Evolutionary conservation across 2,113 vertebrate genomes (phyloP).

Genomic region (Nothocercus nigrocapillus): DNA sequence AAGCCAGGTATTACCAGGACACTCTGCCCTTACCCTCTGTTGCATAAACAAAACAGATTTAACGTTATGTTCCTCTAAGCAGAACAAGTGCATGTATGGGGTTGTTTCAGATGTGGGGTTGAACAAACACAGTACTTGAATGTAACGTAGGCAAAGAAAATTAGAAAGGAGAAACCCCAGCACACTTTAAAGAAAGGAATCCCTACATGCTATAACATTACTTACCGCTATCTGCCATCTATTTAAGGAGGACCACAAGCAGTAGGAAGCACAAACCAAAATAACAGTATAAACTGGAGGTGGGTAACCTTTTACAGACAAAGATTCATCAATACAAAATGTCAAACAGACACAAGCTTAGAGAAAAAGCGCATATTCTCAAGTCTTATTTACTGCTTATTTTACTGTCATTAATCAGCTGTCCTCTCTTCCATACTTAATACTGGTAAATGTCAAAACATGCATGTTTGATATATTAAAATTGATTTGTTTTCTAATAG

Average conservation of each 20-base stretch:
- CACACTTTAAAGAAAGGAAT: not conserved
- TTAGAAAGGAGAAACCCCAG: not conserved
- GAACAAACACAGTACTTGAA: not conserved
- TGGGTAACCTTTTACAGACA: not conserved
- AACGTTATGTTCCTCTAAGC: not conserved
- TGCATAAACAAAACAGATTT: not conserved
- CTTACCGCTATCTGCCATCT: not conserved
- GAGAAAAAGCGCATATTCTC: not conserved
- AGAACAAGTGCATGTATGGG: not conserved
- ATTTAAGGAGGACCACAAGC: not conserved
- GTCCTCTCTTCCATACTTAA: not conserved
- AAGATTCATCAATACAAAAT: not conserved
- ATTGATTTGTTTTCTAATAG: not conserved
- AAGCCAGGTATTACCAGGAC: not conserved
- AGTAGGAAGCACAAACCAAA: not conserved
- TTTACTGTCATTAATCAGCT: not conserved
- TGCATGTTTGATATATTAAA: not conserved
- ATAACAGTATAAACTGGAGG: not conserved
- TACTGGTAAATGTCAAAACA: not conserved
- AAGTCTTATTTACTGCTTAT: not conserved
- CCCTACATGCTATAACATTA: not conserved
- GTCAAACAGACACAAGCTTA: not conserved
- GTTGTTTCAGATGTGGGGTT: not conserved
- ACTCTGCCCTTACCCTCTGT: not conserved
- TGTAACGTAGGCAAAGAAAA: not conserved